Evolutionary conservation across 2,113 vertebrate genomes (phyloP), one percentile per base, ranked within the genome.

Genomic region (Acanthochromis polyacanthus): DNA sequence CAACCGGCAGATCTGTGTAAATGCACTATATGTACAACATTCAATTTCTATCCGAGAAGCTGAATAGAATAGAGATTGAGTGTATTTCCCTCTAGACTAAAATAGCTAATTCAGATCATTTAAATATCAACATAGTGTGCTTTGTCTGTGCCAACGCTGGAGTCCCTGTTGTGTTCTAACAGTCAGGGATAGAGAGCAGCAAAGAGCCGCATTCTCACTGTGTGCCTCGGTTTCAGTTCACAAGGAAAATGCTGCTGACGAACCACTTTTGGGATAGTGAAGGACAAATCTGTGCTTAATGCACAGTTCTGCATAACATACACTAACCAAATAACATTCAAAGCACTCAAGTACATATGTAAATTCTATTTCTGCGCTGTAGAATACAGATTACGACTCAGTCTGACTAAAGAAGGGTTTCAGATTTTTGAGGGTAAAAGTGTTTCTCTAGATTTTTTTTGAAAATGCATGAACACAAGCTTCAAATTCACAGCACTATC

Each of bases 81-180:
- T 43, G n/a, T 15, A 46, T 64, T 22, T 45, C 10, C 16, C 16
- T 14, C 1, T 10, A 14, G 17, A 22, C 17, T 63, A 1, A 20
- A 53, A 56, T 7, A 32, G 51, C 23, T 46, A 36, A 46, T 56
- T 43, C 15, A 57, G 10, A 64, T 12, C 12, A 64, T 19, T 63
- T 19, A 10, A 61, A 61, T 16, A 20, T 11, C 8, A 46, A 11
- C 53, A 40, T 9, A 51, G 17, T 40, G 16, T 9, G n/a, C 51
- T 40, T 63, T 0, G 3, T 40, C 36, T 28, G 43, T 25, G 36
- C 28, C 20, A 12, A 22, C 36, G 43, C 10, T 23, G 45, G 45
- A 57, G 9, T 20, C 51, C 43, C 28, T 65, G 68, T 7, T 53
- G 55, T 72, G 68, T 52, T 71, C 68, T 58, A 22, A 51, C 51